Evolutionary conservation across 2,888 invertebrate species (phyloP).

Genomic region (Eristalis tenax): DNA sequence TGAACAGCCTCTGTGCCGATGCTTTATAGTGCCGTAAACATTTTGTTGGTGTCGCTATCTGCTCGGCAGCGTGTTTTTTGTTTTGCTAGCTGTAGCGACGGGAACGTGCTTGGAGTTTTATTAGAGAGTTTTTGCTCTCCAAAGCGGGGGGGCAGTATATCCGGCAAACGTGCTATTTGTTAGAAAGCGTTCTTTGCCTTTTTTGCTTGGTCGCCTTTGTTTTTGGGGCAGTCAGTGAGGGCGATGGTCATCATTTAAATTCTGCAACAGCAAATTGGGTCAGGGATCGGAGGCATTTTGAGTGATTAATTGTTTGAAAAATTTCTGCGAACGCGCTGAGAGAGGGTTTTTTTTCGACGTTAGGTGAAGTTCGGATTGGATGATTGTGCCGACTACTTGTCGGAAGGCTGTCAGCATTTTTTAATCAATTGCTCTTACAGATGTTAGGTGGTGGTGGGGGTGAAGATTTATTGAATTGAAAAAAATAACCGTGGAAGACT

Average conservation of each 20-base stretch:
- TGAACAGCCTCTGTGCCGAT: background rate
- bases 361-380: too few species aligned
- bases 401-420: background rate
- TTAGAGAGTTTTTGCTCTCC: constrained; percentile 27
- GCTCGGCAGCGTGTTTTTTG: constrained; percentile 1
- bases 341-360: background rate
- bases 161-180: constrained; percentile 57
- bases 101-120: constrained; percentile 65
- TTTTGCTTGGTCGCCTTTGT: background rate
- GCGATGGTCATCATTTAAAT: constrained; percentile 44
- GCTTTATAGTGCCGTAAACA: constrained; percentile 16
- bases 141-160: constrained; percentile 12
- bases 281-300: background rate
- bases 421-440: background rate
- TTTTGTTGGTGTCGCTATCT: constrained; percentile 19
- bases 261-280: constrained; percentile 50
- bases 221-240: constrained; percentile 18
- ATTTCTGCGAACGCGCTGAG: background rate
- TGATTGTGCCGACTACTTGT: background rate
- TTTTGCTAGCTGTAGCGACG: constrained; percentile 39
- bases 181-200: background rate
- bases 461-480: background rate
- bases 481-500: too few species aligned
- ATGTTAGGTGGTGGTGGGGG: background rate
- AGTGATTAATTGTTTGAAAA: constrained; percentile 44